phyloP scores from a whole-genome alignment of 2,797 vertebrate genomes.

The Onychomys torridus region DNA sequence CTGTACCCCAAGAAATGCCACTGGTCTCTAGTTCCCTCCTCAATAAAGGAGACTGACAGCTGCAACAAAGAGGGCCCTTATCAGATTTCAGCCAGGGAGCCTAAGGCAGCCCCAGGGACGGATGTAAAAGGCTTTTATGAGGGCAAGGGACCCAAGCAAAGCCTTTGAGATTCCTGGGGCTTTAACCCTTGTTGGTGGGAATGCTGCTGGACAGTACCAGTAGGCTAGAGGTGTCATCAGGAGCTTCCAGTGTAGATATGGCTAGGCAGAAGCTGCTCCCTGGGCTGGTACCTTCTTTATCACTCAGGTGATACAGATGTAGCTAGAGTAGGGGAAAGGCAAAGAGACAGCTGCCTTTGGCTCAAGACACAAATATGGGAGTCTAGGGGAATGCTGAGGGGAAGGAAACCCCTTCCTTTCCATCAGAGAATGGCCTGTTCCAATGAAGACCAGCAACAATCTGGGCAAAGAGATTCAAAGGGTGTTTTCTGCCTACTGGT shows the following conservation, averaged over 20 bases:
- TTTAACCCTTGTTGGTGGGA: conserved; percentile 63
- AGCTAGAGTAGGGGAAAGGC: background rate
- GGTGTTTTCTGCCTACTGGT: background rate
- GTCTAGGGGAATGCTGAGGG: background rate
- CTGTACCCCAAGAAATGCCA: conserved; percentile 84
- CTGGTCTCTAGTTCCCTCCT: conserved; percentile 82
- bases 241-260: background rate
- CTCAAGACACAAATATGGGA: background rate
- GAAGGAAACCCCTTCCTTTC: background rate
- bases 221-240: background rate
- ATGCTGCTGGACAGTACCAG: background rate
- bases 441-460: conserved; percentile 7
- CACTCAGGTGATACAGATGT: background rate
- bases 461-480: background rate
- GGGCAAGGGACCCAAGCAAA: background rate
- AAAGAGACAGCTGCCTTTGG: background rate
- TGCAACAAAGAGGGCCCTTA: conserved; percentile 82
- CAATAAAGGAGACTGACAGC: conserved; percentile 83
- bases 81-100: conserved; percentile 82
- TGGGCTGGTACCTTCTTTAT: background rate
- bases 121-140: conserved; percentile 66
- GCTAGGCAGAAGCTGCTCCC: background rate
- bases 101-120: conserved; percentile 63
- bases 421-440: background rate
- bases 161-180: conserved; percentile 28